Evolutionary conservation across 2,797 vertebrate genomes (phyloP), one percentile per base, ranked within the genome.

Genomic region (Sylvilagus floridanus): DNA sequence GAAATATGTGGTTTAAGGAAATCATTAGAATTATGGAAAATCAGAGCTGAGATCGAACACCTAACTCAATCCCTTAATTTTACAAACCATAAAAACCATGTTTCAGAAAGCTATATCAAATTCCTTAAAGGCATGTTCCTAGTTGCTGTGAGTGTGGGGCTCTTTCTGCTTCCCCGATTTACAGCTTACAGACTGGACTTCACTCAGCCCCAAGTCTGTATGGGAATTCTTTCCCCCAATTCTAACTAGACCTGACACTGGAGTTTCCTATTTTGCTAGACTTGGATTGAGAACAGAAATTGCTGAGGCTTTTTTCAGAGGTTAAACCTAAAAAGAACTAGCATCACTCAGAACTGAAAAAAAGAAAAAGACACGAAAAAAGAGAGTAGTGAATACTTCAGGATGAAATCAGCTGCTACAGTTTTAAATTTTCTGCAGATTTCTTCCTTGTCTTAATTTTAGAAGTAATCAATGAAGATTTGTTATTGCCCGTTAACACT

Each of bases 1-100:
- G 3, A 93, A 85, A 2, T 68, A 52, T 22, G n/a, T 60, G 62
- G 32, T 77, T 82, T 82, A 62, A 47, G 47, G 30, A 95, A 92
- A 84, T 63, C 68, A 76, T 90, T 57, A 81, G 65, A 62, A 71
- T 88, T 90, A 84, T 30, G 30, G 50, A 86, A 86, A 89, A 63
- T 86, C 16, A 90, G 60, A 87, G 32, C 32, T 77, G 7, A 28
- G 84, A 72, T 63, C 30, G 77, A 71, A 87, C 16, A 89, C 21
- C 37, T 52, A 24, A 63, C 16, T 72, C n/a, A 60, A 1, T 60
- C 12, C 42, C 2, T 92, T 71, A 77, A 83, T 85, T 91, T 84
- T 83, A 66, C 35, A 62, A 72, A 60, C 72, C 57, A 75, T 9
- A 69, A 60, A 82, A 94, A 57, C 50, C 82, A 32, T 4, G 7